Evolutionary conservation across 2,888 invertebrate species (phyloP), one percentile per base, ranked within the genome.

Genomic region (Phasia obesa): DNA sequence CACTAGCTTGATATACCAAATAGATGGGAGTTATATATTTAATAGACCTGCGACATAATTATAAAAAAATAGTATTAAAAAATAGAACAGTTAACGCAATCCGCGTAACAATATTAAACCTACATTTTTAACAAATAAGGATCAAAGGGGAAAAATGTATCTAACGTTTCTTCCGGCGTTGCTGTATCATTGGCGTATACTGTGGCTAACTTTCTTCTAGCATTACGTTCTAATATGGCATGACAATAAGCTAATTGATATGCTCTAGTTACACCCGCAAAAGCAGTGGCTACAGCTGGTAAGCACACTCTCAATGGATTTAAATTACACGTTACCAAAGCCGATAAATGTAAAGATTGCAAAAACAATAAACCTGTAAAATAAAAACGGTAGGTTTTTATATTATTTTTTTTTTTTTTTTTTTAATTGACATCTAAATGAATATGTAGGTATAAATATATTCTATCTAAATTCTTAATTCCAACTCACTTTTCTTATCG

Each of bases 181-280:
- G 93, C 87, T 44, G 93, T 92, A 47, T 93, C 92, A 87, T 93
- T 92, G 15, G 92, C 92, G 86, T 93, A 93, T 2, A 94, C 91
- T 0, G 93, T 92, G 1, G 94, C 94, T 74, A 95, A 88, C 71
- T 92, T 92, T 60, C 92, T 93, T 59, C 96, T 92, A 0, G 93
- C 91, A 91, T 98, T 98, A 86, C 95, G 94, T 90, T 98, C 97
- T 47, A 98, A 94, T 59, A 98, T 94, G 0, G 97, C 94, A 90
- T 97, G 96, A 91, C 98, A 98, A 91, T 98, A 98, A 0, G 96
- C 97, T 69, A 99, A 92, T 89, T 98, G 98, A 90, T 97, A 96
- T 11, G 95, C 93, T 64, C 96, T 93, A 0, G 97, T 95, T 1
- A 97, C 94, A 0, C 95, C 94, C 0, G 97, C 95, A 91, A 98